Evolutionary conservation across 2,888 invertebrate species (phyloP).

Genomic region (Trichopria drosophilae): DNA sequence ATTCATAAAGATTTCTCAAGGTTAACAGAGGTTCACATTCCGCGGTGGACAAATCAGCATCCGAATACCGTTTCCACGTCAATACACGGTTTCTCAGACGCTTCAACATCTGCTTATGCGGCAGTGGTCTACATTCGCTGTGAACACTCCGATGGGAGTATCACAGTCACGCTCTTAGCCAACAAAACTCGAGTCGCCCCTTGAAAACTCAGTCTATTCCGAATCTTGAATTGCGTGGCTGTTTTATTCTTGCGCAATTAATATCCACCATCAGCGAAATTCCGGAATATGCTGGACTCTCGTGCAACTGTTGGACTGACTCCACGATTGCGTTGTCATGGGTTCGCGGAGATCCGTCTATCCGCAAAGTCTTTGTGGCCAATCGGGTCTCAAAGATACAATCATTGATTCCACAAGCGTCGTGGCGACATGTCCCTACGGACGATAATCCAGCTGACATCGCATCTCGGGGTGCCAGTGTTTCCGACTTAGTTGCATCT

Average conservation of each 20-base stretch:
- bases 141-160: background rate
- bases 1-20: background rate
- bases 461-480: too few species aligned
- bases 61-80: background rate
- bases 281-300: too few species aligned
- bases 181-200: constrained; percentile 19
- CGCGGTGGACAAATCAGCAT: constrained; percentile 13
- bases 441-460: constrained; percentile 45
- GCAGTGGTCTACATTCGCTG: too few species aligned
- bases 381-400: constrained; percentile 46
- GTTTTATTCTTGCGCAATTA: constrained; percentile 22
- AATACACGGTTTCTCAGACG: constrained; percentile 37
- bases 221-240: constrained; percentile 30
- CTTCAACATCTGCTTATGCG: constrained; percentile 33
- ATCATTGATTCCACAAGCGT: constrained; percentile 28
- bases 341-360: too few species aligned
- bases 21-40: constrained; percentile 12
- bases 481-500: too few species aligned
- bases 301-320: constrained; percentile 33
- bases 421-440: constrained; percentile 43
- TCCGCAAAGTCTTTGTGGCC: constrained; percentile 38
- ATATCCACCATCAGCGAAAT: too few species aligned
- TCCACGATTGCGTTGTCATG: too few species aligned
- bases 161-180: constrained; percentile 3
- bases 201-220: constrained; percentile 29